Conservation (phyloP, 64 coral and sea anemone genomes). For the Platygyra sinensis region DNA sequence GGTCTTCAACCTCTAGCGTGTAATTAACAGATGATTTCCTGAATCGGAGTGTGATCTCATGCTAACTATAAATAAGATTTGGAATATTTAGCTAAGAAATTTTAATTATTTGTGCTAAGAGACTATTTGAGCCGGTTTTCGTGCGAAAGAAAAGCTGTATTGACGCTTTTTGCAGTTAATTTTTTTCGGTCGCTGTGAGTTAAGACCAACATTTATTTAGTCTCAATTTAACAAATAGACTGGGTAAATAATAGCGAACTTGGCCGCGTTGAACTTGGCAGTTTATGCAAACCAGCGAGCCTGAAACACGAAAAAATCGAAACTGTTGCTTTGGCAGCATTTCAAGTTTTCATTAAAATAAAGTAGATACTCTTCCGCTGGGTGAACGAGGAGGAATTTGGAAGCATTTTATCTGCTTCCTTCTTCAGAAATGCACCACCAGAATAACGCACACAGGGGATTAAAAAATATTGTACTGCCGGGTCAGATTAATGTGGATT, state of each 20-base stretch:
- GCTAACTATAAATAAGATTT: too few relatives aligned
- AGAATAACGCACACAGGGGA: neutral
- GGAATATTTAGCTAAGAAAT: too few relatives aligned
- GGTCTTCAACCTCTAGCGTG: too few relatives aligned
- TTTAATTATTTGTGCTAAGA: neutral
- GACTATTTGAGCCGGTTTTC: neutral
- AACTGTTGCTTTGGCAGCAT: neutral
- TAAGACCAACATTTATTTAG: neutral
- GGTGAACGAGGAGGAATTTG: neutral
- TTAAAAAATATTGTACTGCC: constrained; percentile 1
- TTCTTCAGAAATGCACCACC: neutral
- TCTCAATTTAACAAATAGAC: neutral
- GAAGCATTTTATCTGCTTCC: neutral
- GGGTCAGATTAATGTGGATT: neutral
- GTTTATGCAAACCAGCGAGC: neutral
- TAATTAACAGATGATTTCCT: too few relatives aligned
- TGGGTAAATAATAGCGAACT: neutral
- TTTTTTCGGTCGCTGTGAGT: neutral
- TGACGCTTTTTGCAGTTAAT: neutral
- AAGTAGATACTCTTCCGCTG: neutral
- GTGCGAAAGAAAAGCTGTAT: neutral
- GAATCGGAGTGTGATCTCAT: too few relatives aligned
- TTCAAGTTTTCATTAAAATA: neutral
- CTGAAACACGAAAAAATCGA: neutral
- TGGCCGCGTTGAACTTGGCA: neutral